A percentile compares a stretch with the other conserved stretches of the same genome.
Conservation (phyloP, 2,888 invertebrate genomes). For the Rhamphomyia laevipes region DNA sequence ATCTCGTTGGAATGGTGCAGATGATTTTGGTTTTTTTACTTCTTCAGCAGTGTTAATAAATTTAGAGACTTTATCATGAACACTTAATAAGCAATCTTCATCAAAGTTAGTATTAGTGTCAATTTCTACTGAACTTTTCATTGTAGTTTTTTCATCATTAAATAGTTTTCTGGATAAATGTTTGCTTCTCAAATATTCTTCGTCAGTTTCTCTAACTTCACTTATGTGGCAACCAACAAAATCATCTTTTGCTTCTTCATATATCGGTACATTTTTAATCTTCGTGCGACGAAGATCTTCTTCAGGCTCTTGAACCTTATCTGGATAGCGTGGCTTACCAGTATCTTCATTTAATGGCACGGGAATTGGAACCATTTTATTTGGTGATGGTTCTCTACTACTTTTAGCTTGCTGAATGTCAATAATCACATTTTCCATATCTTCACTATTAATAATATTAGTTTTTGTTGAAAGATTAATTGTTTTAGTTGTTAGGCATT, state of each 20-base stretch:
- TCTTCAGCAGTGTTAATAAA: slow-evolving; percentile 46
- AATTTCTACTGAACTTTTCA: slow-evolving; percentile 15
- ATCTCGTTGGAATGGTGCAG: slow-evolving; percentile 28
- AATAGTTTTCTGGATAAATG: slow-evolving; percentile 4
- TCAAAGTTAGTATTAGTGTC: slow-evolving; percentile 32
- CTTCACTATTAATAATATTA: slow-evolving; percentile 42
- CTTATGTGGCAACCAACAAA: slow-evolving; percentile 41
- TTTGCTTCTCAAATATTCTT: not conserved
- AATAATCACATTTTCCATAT: slow-evolving; percentile 49
- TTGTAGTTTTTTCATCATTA: slow-evolving; percentile 14
- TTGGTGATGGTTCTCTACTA: slow-evolving; percentile 63
- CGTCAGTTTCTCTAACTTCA: slow-evolving; percentile 38
- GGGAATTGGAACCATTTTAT: slow-evolving; percentile 55
- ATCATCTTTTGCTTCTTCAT: slow-evolving; percentile 43
- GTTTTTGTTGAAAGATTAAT: slow-evolving; percentile 38
- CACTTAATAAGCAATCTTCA: slow-evolving; percentile 53
- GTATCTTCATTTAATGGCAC: slow-evolving; percentile 46
- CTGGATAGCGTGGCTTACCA: slow-evolving; percentile 57
- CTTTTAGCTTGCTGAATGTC: slow-evolving; percentile 62
- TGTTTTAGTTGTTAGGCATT: slow-evolving; percentile 43
- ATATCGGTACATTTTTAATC: slow-evolving; percentile 41
- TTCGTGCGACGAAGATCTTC: slow-evolving; percentile 43
- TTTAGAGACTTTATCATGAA: slow-evolving; percentile 57
- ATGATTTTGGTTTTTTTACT: slow-evolving; percentile 34
- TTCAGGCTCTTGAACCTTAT: slow-evolving; percentile 63